phyloP scores from a whole-genome alignment of 2,113 vertebrate genomes.

The Clupea harengus region DNA sequence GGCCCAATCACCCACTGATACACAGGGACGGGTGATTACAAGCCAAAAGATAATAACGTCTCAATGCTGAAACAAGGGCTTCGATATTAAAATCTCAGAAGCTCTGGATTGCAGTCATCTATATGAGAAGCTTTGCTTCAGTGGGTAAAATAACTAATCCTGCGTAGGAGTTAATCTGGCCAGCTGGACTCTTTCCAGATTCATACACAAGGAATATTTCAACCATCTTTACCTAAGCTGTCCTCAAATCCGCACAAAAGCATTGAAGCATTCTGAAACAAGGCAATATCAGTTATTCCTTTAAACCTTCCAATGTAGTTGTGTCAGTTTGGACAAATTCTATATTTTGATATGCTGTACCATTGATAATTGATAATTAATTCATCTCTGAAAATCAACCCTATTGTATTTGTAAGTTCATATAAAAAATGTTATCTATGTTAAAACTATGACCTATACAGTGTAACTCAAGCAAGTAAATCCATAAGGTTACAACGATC shows the following conservation, averaged over 20 bases:
- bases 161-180: constrained; percentile 55
- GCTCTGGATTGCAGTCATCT: constrained; percentile 57
- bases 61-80: constrained; percentile 56
- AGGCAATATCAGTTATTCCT: background rate
- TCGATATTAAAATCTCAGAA: constrained; percentile 57
- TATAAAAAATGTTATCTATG: background rate
- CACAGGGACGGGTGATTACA: constrained; percentile 40
- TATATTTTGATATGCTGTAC: background rate
- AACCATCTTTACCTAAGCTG: background rate
- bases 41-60: constrained; percentile 43
- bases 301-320: background rate
- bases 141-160: constrained; percentile 44
- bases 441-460: background rate
- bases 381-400: background rate
- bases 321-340: background rate
- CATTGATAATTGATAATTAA: background rate
- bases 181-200: constrained; percentile 55
- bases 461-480: background rate
- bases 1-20: constrained; percentile 55
- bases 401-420: background rate
- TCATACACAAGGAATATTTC: constrained; percentile 52
- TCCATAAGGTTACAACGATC: background rate
- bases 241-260: background rate
- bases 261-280: background rate
- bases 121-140: constrained; percentile 49